Evolutionary conservation across 2,113 vertebrate species (phyloP), one percentile per base, ranked within the genome.

Genomic region (Rissa tridactyla): DNA sequence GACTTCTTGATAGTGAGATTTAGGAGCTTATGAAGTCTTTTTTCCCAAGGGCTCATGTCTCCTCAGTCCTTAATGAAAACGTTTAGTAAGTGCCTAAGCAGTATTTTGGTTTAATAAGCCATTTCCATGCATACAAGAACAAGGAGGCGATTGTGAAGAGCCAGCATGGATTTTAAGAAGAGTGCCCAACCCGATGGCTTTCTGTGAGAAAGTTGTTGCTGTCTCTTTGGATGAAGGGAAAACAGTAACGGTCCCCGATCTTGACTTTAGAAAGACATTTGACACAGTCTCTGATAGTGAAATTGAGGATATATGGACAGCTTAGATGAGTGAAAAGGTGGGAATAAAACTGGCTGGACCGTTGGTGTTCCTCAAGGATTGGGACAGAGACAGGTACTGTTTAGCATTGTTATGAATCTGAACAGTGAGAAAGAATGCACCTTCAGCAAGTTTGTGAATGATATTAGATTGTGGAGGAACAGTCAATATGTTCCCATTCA

Each of bases 141-240:
- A 64, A 65, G 54, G 30, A 30, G 11, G 26, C 0, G 0, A 69
- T n/a, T 61, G 27, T 76, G 49, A 55, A 81, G n/a, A 65, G 25
- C 22, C 32, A 29, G 62, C 19, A 18, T 38, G 34, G 23, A 12
- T 88, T 89, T 75, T 86, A 58, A 57, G 65, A 79, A 79, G 10
- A 3, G 5, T 46, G 8, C 47, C 30, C 30, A 44, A 54, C 18
- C 42, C 80, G 22, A 26, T n/a, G 44, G 12, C 23, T 75, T 70
- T 88, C n/a, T 38, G 6, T 62, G n/a, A 46, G 32, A 30, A 64
- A 49, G 19, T 30, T 0, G 19, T 30, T 0, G 0, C 15, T 71
- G 10, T 77, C 25, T 19, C 15, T 83, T 89, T 81, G 49, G 25
- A 17, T 40, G 14, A 54, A 54, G n/a, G 44, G n/a, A 72, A 55